Percentiles rank a stretch among this genome's conserved stretches.
These are phyloP conservation scores for mouse (Mus musculus) DNA, from an alignment of 2,113 vertebrate species.

Conservation along the genomic window DNA sequence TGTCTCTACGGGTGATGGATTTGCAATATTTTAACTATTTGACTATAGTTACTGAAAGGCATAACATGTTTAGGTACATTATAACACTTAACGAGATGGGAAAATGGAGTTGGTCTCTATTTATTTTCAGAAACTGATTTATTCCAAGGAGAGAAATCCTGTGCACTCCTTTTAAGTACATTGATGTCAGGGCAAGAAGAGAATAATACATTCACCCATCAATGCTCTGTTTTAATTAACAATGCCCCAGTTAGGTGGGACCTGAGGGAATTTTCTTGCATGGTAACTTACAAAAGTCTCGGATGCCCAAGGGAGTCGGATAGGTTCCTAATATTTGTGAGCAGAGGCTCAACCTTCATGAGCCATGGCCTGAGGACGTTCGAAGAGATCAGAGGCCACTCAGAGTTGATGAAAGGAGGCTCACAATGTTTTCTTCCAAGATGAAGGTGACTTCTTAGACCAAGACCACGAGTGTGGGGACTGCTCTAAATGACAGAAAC, in stretches of 20 bases:
- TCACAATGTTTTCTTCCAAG: background rate
- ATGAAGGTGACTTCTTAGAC: background rate
- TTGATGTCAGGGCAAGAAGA: background rate
- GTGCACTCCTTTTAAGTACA: background rate
- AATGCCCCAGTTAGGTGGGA: background rate
- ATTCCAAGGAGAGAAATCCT: background rate
- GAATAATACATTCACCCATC: background rate
- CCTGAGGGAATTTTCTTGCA: background rate
- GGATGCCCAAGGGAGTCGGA: background rate
- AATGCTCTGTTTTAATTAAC: background rate
- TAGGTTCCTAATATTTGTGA: background rate
- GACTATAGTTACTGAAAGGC: background rate
- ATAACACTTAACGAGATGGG: background rate
- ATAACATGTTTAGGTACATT: background rate
- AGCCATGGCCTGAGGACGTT: background rate
- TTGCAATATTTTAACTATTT: background rate
- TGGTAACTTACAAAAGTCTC: background rate
- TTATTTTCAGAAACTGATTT: constrained; percentile 28
- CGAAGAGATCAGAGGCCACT: background rate
- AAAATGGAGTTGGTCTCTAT: constrained; percentile 14
- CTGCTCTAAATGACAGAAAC: background rate
- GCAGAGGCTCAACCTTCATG: background rate
- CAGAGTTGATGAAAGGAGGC: background rate
- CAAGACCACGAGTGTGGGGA: background rate
- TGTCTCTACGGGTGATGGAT: background rate